A percentile compares a stretch with the other conserved stretches of the same genome.
Conservation (phyloP, 2,113 vertebrate genomes). For the Syngnathus typhle region DNA sequence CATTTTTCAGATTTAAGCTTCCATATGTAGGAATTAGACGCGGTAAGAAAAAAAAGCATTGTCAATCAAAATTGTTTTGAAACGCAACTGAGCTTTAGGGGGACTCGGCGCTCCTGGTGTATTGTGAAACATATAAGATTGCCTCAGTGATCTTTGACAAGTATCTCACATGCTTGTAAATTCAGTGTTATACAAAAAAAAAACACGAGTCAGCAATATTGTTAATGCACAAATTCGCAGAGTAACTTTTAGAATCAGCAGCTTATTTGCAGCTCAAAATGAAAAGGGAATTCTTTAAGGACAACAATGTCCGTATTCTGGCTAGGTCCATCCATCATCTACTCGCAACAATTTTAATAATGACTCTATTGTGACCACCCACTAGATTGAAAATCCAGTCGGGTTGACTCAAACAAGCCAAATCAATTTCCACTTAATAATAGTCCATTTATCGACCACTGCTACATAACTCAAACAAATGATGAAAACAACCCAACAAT, state of each 20-base stretch:
- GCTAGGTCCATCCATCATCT: too few species aligned
- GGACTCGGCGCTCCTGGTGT: conserved; percentile 27
- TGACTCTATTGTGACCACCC: too few species aligned
- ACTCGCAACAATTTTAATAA: too few species aligned
- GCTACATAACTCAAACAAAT: not conserved
- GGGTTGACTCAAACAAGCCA: too few species aligned
- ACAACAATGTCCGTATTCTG: too few species aligned
- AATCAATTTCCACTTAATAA: too few species aligned
- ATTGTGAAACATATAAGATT: conserved; percentile 4
- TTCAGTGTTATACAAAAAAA: not conserved
- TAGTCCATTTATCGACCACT: too few species aligned
- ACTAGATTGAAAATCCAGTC: too few species aligned
- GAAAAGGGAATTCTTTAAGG: too few species aligned
- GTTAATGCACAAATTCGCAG: not conserved
- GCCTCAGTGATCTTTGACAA: conserved; percentile 27
- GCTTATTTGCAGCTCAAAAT: not conserved
- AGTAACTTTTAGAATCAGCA: not conserved
- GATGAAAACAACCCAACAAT: not conserved
- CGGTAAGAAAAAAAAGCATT: conserved; percentile 41
- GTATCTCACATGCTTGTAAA: conserved; percentile 12
- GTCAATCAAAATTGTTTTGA: conserved; percentile 47
- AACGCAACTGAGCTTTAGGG: conserved; percentile 46
- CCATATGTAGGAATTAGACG: conserved; percentile 19
- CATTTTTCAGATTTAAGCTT: conserved; percentile 23
- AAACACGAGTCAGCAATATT: not conserved